These are phyloP conservation scores for Onthophagus sagittarius DNA, from an alignment of 2,888 invertebrate genomes.

Conservation along the genomic window DNA sequence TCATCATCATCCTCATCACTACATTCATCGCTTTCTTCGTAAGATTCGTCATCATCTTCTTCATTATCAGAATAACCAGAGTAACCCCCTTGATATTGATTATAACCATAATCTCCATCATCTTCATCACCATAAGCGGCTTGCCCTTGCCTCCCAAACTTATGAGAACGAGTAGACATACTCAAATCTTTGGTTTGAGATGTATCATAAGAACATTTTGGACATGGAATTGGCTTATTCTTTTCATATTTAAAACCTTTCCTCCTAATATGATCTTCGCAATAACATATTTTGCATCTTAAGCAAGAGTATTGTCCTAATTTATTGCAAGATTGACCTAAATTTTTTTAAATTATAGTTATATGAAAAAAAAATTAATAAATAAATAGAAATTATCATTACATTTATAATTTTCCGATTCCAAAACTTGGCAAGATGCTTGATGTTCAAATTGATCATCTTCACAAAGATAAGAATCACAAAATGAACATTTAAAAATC, in stretches of 20 bases:
- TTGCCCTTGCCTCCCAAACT: constrained; percentile 82
- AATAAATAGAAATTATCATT: constrained; percentile 41
- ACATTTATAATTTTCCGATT: constrained; percentile 95
- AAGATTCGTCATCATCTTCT: constrained; percentile 45
- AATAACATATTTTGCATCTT: constrained; percentile 93
- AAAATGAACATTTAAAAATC: constrained; percentile 89
- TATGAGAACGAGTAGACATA: constrained; percentile 89
- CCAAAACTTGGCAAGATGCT: constrained; percentile 92
- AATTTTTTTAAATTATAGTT: constrained; percentile 22
- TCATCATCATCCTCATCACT: constrained; percentile 44
- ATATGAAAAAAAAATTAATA: constrained; percentile 46
- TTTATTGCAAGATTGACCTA: constrained; percentile 90
- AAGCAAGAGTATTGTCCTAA: constrained; percentile 93
- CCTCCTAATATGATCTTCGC: constrained; percentile 92
- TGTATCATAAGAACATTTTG: constrained; percentile 92
- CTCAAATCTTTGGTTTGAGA: constrained; percentile 89
- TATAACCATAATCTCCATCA: constrained; percentile 53
- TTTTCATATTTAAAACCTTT: constrained; percentile 87
- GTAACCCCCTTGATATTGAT: constrained; percentile 43
- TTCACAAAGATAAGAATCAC: constrained; percentile 84
- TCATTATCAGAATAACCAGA: constrained; percentile 46
- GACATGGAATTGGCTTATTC: constrained; percentile 83
- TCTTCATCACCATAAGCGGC: constrained; percentile 59
- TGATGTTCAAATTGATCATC: constrained; percentile 98
- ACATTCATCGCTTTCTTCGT: constrained; percentile 46